phyloP scores from a whole-genome alignment of 2,888 invertebrate species.

The Rhamphomyia laevipes region DNA sequence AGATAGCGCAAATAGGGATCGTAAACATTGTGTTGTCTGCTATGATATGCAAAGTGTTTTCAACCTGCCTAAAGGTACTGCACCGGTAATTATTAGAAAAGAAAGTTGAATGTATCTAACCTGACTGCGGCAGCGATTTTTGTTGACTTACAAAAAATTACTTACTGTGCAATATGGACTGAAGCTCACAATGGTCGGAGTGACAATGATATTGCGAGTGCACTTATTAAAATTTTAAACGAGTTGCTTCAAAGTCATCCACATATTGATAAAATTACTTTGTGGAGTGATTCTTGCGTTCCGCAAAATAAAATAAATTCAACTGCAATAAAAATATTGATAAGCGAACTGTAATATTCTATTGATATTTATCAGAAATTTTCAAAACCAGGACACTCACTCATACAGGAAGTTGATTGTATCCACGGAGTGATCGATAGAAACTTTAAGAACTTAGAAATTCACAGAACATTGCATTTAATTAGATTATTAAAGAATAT shows the following conservation, averaged over 20 bases:
- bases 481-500: not conserved
- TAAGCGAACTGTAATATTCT: not conserved
- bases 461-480: not conserved
- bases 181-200: not conserved
- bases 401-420: not conserved
- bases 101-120: too few relatives aligned
- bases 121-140: too few relatives aligned
- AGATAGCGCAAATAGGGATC: not conserved
- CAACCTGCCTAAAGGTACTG: too few relatives aligned
- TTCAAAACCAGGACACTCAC: not conserved
- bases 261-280: too few relatives aligned
- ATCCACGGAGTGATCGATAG: not conserved
- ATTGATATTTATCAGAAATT: not conserved
- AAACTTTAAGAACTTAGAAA: not conserved
- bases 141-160: too few relatives aligned
- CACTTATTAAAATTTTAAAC: not conserved
- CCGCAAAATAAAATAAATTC: too few relatives aligned
- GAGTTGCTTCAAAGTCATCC: too few relatives aligned
- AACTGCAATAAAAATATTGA: not conserved
- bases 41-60: too few relatives aligned
- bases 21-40: conserved; percentile 4
- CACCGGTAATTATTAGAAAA: too few relatives aligned
- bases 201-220: not conserved
- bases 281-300: too few relatives aligned
- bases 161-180: not conserved